These are phyloP conservation scores for Phrynosoma platyrhinos DNA, from an alignment of 2,113 vertebrate species.

Conservation along the genomic window DNA sequence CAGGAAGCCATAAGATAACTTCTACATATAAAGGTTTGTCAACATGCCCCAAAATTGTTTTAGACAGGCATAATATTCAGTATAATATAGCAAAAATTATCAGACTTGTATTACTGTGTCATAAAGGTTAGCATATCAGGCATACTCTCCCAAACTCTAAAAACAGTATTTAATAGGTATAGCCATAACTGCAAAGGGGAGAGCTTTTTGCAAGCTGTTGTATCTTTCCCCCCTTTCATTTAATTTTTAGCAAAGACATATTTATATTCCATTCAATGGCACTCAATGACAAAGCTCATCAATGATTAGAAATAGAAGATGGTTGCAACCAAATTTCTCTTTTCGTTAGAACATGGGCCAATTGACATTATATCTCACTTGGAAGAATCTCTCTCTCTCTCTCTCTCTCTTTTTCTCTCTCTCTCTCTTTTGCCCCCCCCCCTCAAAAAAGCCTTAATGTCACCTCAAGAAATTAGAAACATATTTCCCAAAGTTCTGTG, in stretches of 20 bases:
- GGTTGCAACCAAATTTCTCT: neutral
- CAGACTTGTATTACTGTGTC: neutral
- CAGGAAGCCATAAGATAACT: neutral
- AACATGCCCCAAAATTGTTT: neutral
- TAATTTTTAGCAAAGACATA: conserved; percentile 1
- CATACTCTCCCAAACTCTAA: neutral
- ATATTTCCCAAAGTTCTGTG: too few species aligned
- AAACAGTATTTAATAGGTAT: neutral
- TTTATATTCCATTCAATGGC: neutral
- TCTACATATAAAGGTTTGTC: conserved; percentile 5
- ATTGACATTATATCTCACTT: neutral
- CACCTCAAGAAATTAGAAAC: too few species aligned
- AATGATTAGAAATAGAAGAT: accelerated
- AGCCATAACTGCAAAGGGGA: neutral
- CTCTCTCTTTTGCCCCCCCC: too few species aligned
- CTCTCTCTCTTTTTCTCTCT: too few species aligned
- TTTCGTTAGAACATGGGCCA: neutral
- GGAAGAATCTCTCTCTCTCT: too few species aligned
- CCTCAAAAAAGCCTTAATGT: too few species aligned
- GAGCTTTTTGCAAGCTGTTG: neutral
- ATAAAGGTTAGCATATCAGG: neutral
- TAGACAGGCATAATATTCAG: neutral
- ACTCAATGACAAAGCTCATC: neutral
- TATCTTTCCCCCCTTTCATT: neutral
- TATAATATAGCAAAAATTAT: neutral